Conservation (phyloP, 2,797 vertebrate species). For the Poecilia gillii region DNA sequence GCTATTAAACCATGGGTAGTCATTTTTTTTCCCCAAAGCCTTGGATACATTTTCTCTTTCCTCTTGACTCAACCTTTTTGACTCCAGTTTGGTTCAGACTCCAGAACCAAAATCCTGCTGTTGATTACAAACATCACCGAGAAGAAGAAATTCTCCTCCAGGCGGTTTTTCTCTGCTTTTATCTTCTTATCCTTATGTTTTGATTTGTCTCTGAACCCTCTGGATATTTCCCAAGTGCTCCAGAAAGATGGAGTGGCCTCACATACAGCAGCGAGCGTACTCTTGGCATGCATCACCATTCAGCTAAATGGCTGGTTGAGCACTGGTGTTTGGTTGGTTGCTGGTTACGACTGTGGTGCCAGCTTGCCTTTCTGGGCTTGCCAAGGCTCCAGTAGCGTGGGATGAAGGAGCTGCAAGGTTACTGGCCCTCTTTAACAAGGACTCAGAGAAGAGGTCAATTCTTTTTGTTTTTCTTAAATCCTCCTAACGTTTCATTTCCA, state of each 20-base stretch:
- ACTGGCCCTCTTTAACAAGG: constrained; percentile 51
- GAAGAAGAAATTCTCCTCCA: constrained; percentile 25
- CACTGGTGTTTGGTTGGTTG: constrained; percentile 6
- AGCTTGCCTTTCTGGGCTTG: constrained; percentile 35
- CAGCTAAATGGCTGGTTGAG: constrained; percentile 21
- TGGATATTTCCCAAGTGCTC: constrained; percentile 45
- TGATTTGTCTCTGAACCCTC: constrained; percentile 51
- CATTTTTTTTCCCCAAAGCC: not conserved
- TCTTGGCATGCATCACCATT: constrained; percentile 52
- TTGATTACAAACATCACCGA: constrained; percentile 44
- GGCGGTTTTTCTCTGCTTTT: constrained; percentile 51
- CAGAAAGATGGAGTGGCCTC: constrained; percentile 46
- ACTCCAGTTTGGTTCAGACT: constrained; percentile 2
- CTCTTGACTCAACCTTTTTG: not conserved
- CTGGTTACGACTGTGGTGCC: constrained; percentile 7
- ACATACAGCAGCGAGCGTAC: constrained; percentile 40
- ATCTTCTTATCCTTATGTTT: constrained; percentile 53
- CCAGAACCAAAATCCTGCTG: not conserved
- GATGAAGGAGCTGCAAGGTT: constrained; percentile 55
- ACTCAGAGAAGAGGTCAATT: constrained; percentile 54
- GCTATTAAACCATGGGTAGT: not conserved
- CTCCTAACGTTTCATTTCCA: constrained; percentile 23
- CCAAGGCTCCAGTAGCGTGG: constrained; percentile 48
- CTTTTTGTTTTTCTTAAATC: constrained; percentile 4
- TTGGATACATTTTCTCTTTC: constrained; percentile 11